Conservation (phyloP, 2,797 vertebrate genomes). For the Paedocypris micromegethes region DNA sequence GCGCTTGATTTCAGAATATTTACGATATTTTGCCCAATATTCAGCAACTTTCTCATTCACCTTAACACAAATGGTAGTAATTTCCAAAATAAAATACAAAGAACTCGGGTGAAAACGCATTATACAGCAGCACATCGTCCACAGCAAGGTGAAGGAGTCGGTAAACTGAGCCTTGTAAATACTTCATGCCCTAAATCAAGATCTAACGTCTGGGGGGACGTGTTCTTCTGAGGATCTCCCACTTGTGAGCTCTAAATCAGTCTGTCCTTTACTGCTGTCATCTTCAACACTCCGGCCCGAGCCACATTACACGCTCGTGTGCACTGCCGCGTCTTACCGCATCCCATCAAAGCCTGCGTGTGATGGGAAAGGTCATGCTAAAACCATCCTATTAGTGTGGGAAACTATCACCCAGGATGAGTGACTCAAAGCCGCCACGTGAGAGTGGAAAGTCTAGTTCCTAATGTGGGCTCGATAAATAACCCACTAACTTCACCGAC, state of each 20-base stretch:
- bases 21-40: no score
- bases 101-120: not conserved
- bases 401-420: slow-evolving; percentile 29
- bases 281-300: slow-evolving; percentile 45
- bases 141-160: not conserved
- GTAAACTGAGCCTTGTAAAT: slow-evolving; percentile 16
- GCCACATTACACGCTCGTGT: slow-evolving; percentile 44
- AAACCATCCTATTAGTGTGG: slow-evolving; percentile 33
- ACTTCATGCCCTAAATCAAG: slow-evolving; percentile 14
- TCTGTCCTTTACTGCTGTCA: slow-evolving; percentile 53
- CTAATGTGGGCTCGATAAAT: slow-evolving; percentile 1
- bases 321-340: slow-evolving; percentile 24
- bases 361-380: slow-evolving; percentile 41
- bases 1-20: no score
- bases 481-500: not conserved
- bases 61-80: not conserved
- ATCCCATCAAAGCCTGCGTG: slow-evolving; percentile 1
- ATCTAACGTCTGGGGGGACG: slow-evolving; percentile 13
- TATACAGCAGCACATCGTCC: not conserved
- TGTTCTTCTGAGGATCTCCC: slow-evolving; percentile 24
- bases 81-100: not conserved
- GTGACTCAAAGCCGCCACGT: slow-evolving; percentile 11
- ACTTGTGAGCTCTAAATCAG: slow-evolving; percentile 57
- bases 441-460: not conserved
- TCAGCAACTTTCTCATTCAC: no score